Evolutionary conservation across 2,888 invertebrate species (phyloP).

Genomic region (Hemistola chrysoprasaria): DNA sequence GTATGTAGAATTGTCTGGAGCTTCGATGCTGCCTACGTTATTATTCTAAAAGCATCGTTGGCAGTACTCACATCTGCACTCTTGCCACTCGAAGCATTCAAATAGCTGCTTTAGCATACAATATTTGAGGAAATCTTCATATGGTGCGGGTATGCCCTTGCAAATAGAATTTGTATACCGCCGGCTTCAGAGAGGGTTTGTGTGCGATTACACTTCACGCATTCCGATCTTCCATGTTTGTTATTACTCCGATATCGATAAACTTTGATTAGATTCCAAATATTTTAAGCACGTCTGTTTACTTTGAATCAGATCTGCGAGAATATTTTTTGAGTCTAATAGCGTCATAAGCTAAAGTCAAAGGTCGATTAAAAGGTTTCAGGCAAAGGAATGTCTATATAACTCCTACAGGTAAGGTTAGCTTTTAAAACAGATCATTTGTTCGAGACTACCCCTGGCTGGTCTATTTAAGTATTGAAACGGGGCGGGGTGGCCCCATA

Average conservation of each 20-base stretch:
- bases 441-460: constrained; percentile 44
- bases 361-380: constrained; percentile 10
- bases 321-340: constrained; percentile 18
- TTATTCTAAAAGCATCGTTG: constrained; percentile 27
- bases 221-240: constrained; percentile 44
- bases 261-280: constrained; percentile 25
- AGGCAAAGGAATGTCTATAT: not conserved
- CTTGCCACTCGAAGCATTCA: constrained; percentile 46
- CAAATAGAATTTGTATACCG: constrained; percentile 61
- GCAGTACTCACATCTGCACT: constrained; percentile 38
- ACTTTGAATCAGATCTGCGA: constrained; percentile 3
- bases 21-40: constrained; percentile 7
- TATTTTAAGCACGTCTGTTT: constrained; percentile 17
- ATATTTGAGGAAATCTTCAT: constrained; percentile 51
- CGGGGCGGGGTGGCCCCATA: constrained; percentile 54
- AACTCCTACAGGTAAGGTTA: no score
- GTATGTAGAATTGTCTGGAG: constrained; percentile 1
- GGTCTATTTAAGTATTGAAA: constrained; percentile 75
- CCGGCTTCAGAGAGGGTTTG: constrained; percentile 49
- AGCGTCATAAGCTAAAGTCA: constrained; percentile 10
- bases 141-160: constrained; percentile 37
- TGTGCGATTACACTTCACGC: constrained; percentile 46
- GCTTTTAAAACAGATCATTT: constrained; percentile 21
- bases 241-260: constrained; percentile 39
- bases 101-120: constrained; percentile 59